These are phyloP conservation scores for Aramus guarauna DNA, from an alignment of 2,113 vertebrate species.

Conservation along the genomic window DNA sequence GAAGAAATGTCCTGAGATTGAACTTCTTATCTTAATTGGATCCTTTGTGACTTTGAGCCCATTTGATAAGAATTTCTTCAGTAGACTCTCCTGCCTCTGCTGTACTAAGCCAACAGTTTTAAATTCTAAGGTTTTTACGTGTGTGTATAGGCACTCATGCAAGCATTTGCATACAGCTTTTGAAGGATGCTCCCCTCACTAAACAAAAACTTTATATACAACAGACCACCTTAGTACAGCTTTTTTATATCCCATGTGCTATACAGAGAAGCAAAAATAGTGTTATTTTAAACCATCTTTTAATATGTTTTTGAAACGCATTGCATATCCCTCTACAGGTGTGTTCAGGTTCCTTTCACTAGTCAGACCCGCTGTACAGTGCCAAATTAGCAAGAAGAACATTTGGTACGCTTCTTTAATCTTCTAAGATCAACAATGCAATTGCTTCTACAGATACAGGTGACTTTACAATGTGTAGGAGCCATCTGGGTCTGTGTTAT, in stretches of 20 bases:
- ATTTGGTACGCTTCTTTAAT: not conserved
- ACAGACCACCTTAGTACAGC: not conserved
- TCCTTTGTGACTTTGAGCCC: not conserved
- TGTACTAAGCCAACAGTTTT: not conserved
- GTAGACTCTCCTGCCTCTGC: not conserved
- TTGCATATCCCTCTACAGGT: not conserved
- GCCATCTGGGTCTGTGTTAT: not conserved
- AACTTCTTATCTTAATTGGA: slow-evolving; percentile 27
- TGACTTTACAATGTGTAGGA: not conserved
- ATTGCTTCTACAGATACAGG: not conserved
- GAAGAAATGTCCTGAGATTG: slow-evolving; percentile 10
- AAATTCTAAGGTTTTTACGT: not conserved
- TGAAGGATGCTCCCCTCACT: not conserved
- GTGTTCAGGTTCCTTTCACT: not conserved
- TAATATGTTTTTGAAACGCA: not conserved
- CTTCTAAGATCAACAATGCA: not conserved
- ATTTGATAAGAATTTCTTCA: not conserved
- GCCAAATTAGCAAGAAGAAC: not conserved
- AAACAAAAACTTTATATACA: not conserved
- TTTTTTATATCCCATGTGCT: not conserved
- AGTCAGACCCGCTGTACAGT: not conserved
- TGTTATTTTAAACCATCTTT: not conserved
- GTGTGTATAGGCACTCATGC: not conserved
- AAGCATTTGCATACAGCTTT: not conserved
- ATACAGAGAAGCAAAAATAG: not conserved